Evolutionary conservation across 2,797 vertebrate species (phyloP), one percentile per base, ranked within the genome.

Genomic region (Sparidentex hasta): DNA sequence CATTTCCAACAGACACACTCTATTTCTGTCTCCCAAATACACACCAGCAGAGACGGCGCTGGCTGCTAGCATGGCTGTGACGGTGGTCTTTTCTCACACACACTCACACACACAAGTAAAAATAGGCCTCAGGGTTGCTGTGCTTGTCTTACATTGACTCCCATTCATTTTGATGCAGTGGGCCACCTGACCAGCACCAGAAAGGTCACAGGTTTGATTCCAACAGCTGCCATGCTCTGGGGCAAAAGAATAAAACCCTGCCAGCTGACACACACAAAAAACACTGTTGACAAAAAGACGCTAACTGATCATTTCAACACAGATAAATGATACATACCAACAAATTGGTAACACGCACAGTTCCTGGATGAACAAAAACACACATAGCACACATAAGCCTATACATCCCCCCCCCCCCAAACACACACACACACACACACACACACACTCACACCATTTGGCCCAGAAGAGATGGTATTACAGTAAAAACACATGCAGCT

Each of bases 151-250:
- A 74, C 58, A 77, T 74, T 71, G 78, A 84, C 58, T 80, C 48
- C 65, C 25, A 47, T 76, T 82, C 69, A 75, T 65, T 82, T 38
- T 46, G 38, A 44, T 46, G 68, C 63, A 69, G 73, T 46, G 25
- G 65, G 21, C 67, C 66, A 71, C 76, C 70, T 46, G 14, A 67
- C 46, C 55, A 48, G 48, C 13, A 76, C 56, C 56, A 71, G 41
- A 67, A 84, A 84, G 76, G 84, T 85, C 68, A 58, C 57, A 44
- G 52, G 71, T 90, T 87, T 7, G 23, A 78, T 44, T 54, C 85
- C 58, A 59, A 70, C 85, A 83, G 80, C 54, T 76, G 72, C 77
- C 1, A 20, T n/a, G 58, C 20, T 64, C 74, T 1, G 3, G 20
- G 73, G 74, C 56, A 62, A 70, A 56, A 54, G 33, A 73, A 74